Evolutionary conservation across 2,797 vertebrate genomes (phyloP).

Genomic region (Darevskia mixta): DNA sequence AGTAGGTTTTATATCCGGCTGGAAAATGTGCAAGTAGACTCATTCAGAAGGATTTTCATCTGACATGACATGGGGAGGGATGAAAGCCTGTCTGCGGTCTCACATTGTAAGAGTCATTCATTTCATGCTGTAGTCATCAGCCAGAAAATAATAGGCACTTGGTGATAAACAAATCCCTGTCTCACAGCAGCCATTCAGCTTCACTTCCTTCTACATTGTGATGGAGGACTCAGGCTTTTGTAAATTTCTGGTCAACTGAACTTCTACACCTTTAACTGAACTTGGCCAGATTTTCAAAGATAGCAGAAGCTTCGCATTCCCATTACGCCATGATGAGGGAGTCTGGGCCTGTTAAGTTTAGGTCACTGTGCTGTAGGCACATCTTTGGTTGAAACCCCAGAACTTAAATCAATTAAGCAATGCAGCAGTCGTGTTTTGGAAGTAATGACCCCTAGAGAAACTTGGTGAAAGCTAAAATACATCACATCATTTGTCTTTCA

Average conservation of each 20-base stretch:
- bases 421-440: not conserved
- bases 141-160: not conserved
- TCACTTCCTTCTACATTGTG: not conserved
- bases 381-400: not conserved
- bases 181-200: not conserved
- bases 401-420: not conserved
- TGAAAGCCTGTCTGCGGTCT: not conserved
- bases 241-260: not conserved
- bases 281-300: not conserved
- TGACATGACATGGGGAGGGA: not conserved
- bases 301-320: not conserved
- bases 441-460: not conserved
- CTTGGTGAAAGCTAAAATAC: not conserved
- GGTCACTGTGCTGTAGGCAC: not conserved
- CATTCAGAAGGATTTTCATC: not conserved
- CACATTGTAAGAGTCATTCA: not conserved
- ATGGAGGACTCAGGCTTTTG: not conserved
- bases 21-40: not conserved
- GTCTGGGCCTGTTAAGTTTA: not conserved
- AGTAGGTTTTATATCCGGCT: not conserved
- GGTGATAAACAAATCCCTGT: not conserved
- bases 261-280: not conserved
- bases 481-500: not conserved
- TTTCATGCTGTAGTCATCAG: not conserved
- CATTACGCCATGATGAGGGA: not conserved